Base-by-base conservation (phyloP, 2,888 invertebrate species). In the Microchrysa polita region DNA sequence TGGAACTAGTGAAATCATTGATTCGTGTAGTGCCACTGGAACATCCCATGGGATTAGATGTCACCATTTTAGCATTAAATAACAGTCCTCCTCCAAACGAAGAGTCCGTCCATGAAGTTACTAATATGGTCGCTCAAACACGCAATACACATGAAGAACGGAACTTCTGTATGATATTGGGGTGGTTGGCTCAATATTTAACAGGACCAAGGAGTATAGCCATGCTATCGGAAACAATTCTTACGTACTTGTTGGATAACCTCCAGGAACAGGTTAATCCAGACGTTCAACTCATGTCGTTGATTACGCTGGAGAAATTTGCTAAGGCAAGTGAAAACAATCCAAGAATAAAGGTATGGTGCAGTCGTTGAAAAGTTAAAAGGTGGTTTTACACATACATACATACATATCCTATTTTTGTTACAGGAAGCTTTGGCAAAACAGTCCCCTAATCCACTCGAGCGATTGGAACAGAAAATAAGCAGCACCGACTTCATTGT, bases 271-370 rank as follows among this genome's bases (percentile, higher is more conserved):
- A 88, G 75, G 87, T 88, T 61, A 90, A 94, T 80, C 90, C 93
- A n/a, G 89, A 91, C 80, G 90, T 96, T 73, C 92, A 93, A 72
- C 86, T 97, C 73, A 94, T 93, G 85, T 93, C 96, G 40, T 84
- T 97, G 76, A 92, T 97, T 80, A 95, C 96, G 20, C 84, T 97
- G 80, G 96, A 97, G 84, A 97, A 97, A 83, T 96, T 96, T 85
- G 94, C 96, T 74, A 93, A 94, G 85, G 96, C 96, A 75, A 94
- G 93, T 82, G 95, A 95, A 83, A 96, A 96, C 84, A 96, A 95
- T 86, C 83, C 90, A 77, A 91, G 90, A 1, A 94, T 96, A 76
- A 89, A 90, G 74, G 80, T 80, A 76, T 74, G 67, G 40, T 48
- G 20, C 18, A 10, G 18, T 16, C 18, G 0, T 16, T 16, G 55